Conservation (phyloP, 2,888 invertebrate genomes). For the Serripes groenlandicus region DNA sequence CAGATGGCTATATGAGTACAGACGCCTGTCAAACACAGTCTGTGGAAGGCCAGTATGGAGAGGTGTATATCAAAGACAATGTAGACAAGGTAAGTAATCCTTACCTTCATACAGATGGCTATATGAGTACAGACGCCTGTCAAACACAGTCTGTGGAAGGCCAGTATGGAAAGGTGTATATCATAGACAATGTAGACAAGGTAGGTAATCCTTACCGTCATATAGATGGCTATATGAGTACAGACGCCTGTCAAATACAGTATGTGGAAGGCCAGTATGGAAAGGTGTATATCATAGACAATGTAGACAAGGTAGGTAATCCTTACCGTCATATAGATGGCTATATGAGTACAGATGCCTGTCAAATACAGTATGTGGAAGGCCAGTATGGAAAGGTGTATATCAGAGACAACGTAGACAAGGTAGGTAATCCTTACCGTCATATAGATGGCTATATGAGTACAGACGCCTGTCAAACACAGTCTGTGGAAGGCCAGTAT, state of each 20-base stretch:
- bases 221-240: constrained; percentile 68
- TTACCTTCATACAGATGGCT: constrained; percentile 60
- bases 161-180: constrained; percentile 68
- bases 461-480: constrained; percentile 68
- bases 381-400: constrained; percentile 69
- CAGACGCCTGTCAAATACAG: constrained; percentile 68
- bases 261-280: constrained; percentile 64
- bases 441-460: constrained; percentile 68
- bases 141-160: constrained; percentile 61
- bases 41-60: constrained; percentile 65
- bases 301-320: constrained; percentile 68
- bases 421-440: constrained; percentile 53
- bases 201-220: constrained; percentile 50
- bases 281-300: constrained; percentile 61
- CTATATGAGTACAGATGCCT: constrained; percentile 67
- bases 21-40: constrained; percentile 68
- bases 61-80: constrained; percentile 65
- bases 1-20: constrained; percentile 67
- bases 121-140: constrained; percentile 69
- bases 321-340: constrained; percentile 56
- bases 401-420: constrained; percentile 65
- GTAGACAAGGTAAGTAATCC: constrained; percentile 67
- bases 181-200: constrained; percentile 67
- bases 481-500: constrained; percentile 62
- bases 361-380: constrained; percentile 61